Conservation (phyloP, 2,113 vertebrate species). For the Neogale vison region DNA sequence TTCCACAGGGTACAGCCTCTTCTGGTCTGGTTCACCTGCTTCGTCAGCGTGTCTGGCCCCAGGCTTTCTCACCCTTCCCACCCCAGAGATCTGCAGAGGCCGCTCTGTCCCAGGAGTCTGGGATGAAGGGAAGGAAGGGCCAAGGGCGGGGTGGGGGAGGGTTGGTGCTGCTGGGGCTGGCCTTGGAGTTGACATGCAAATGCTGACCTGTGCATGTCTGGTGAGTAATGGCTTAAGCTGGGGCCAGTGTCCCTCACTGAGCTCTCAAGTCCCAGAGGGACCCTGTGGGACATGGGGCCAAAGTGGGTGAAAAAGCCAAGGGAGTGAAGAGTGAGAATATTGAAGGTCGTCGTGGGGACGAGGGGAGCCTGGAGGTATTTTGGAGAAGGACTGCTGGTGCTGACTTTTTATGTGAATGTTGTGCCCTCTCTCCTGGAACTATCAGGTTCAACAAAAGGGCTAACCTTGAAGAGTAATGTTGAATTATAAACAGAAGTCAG, state of each 20-base stretch:
- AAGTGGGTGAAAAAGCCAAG: neutral
- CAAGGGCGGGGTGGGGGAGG: rapidly evolving
- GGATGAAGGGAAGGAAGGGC: neutral
- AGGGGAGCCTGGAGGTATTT: neutral
- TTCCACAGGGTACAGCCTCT: rapidly evolving
- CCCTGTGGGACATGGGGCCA: neutral
- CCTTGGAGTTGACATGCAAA: neutral
- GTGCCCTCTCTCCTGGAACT: neutral
- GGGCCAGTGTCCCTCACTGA: neutral
- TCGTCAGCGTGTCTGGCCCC: neutral
- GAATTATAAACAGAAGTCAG: neutral
- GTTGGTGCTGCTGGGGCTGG: no score
- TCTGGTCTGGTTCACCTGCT: neutral
- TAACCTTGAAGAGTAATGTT: neutral
- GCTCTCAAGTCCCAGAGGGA: neutral
- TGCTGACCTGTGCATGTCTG: neutral
- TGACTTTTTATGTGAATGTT: neutral
- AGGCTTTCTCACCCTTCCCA: neutral
- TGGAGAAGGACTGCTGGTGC: neutral
- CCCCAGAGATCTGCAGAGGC: neutral
- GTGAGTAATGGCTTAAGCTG: neutral
- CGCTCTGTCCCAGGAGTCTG: neutral
- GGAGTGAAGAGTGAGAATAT: neutral
- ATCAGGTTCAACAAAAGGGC: neutral
- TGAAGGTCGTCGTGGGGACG: neutral